Percentiles rank a stretch among this genome's conserved stretches.
Conservation (phyloP, 2,113 vertebrate species). For the Piprites chloris region DNA sequence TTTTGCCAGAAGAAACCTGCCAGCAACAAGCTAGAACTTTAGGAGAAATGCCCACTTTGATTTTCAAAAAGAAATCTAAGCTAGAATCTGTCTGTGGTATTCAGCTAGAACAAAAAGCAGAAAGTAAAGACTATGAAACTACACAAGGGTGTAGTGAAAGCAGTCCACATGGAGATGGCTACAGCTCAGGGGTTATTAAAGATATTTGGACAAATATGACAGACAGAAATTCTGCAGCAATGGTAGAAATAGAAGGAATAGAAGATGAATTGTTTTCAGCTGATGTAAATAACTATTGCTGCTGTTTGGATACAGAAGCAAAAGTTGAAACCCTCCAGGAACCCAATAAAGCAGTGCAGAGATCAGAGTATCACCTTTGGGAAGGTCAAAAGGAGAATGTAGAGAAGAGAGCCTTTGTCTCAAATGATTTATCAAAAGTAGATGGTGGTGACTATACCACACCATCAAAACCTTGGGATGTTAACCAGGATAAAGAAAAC, state of each 20-base stretch:
- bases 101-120: conserved; percentile 87
- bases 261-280: conserved; percentile 83
- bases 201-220: conserved; percentile 95
- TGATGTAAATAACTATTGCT: conserved; percentile 84
- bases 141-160: conserved; percentile 80
- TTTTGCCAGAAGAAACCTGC: conserved; percentile 86
- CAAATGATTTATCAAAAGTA: conserved; percentile 83
- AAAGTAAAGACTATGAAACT: conserved; percentile 83
- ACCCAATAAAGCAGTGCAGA: conserved; percentile 89
- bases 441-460: conserved; percentile 94
- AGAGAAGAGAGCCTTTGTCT: conserved; percentile 82
- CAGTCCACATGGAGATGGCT: conserved; percentile 84
- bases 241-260: conserved; percentile 77
- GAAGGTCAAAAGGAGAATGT: conserved; percentile 84
- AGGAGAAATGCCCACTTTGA: conserved; percentile 80
- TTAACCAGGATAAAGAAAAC: conserved; percentile 85
- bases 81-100: conserved; percentile 98
- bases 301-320: conserved; percentile 84
- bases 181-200: conserved; percentile 96
- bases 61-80: conserved; percentile 93
- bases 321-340: conserved; percentile 77
- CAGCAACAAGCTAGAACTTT: conserved; percentile 79
- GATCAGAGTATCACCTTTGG: conserved; percentile 96
- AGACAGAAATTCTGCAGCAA: conserved; percentile 74
- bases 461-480: conserved; percentile 92